A percentile compares a stretch with the other conserved stretches of the same genome.
phyloP scores from a whole-genome alignment of 1,140 invertebrate species.

The Anastatus disparis region DNA sequence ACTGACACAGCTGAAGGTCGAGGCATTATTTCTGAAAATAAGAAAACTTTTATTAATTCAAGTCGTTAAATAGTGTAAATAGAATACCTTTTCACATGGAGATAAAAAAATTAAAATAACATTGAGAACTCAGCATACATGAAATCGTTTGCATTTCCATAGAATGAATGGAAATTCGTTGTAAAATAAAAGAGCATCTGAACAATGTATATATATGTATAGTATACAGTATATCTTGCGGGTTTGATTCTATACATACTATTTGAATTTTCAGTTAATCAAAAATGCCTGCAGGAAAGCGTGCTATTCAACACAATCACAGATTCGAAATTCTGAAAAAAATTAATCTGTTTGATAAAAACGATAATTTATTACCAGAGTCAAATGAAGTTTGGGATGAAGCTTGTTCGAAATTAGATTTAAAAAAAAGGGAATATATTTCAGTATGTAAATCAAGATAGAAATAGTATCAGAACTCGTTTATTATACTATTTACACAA shows the following conservation, averaged over 20 bases:
- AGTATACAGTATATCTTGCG: no score
- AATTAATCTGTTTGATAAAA: background rate
- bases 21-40: background rate
- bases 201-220: no score
- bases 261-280: no score
- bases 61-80: no score
- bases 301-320: background rate
- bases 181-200: no score
- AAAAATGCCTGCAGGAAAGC: background rate
- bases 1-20: background rate
- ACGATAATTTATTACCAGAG: background rate
- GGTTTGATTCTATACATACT: no score
- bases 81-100: no score
- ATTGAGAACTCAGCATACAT: no score
- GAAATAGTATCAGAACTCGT: background rate
- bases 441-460: background rate
- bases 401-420: background rate
- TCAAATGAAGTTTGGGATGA: background rate
- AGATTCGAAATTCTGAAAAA: background rate
- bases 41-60: no score
- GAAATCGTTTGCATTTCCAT: no score
- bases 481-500: background rate
- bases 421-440: background rate
- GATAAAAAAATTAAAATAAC: no score
- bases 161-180: no score